Conservation (phyloP, 1,140 invertebrate species). For the Halictus rubicundus region DNA sequence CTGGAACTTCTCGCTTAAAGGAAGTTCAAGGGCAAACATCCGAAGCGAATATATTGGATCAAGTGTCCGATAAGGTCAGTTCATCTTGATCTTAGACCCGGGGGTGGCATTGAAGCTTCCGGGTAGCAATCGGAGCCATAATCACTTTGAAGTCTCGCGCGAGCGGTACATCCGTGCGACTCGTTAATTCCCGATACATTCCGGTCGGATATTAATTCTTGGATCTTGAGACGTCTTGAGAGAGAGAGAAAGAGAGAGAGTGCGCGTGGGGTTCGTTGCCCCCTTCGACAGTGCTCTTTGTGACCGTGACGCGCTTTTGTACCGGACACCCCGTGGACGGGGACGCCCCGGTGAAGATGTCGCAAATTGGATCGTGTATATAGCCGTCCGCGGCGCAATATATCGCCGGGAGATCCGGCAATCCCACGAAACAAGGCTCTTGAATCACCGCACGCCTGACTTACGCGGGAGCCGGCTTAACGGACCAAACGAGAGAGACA, state of each 20-base stretch:
- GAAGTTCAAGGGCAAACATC: too few relatives aligned
- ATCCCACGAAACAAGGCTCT: slow-evolving; percentile 79
- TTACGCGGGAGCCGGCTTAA: slow-evolving; percentile 78
- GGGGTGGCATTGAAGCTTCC: not conserved
- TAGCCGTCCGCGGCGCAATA: slow-evolving; percentile 35
- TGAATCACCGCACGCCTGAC: slow-evolving; percentile 77
- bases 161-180: not conserved
- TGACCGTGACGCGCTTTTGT: slow-evolving; percentile 26
- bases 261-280: slow-evolving; percentile 10
- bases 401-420: slow-evolving; percentile 66
- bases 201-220: slow-evolving; percentile 32
- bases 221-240: slow-evolving; percentile 16
- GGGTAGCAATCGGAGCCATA: not conserved
- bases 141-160: not conserved
- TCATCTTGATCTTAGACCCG: not conserved
- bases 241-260: too few relatives aligned
- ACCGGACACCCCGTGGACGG: slow-evolving; percentile 47
- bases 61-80: too few relatives aligned
- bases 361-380: slow-evolving; percentile 67
- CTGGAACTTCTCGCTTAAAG: too few relatives aligned
- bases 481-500: slow-evolving; percentile 62
- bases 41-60: too few relatives aligned
- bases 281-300: slow-evolving; percentile 24
- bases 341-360: slow-evolving; percentile 49
- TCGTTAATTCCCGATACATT: slow-evolving; percentile 31